phyloP scores from a whole-genome alignment of 35 echinoderm and acorn worm genomes.

The Patiria miniata region DNA sequence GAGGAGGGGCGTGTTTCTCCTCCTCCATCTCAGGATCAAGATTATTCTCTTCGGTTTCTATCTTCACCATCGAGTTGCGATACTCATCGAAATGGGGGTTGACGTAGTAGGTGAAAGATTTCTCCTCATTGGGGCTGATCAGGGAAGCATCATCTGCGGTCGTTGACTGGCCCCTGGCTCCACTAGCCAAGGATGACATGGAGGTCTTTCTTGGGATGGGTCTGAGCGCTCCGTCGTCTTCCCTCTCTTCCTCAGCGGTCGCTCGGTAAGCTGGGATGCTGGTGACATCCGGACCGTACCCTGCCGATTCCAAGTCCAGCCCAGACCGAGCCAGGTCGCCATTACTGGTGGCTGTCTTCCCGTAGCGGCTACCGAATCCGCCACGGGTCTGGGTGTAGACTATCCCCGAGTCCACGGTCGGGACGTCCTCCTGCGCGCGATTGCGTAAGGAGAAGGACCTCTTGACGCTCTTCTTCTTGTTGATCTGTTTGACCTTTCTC shows the following conservation, averaged over 20 bases:
- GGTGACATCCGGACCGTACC: conserved; percentile 33
- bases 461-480: conserved; percentile 16
- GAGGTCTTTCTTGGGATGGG: conserved; percentile 47
- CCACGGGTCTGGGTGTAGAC: conserved; percentile 7
- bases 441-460: background rate
- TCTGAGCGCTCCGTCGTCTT: conserved; percentile 43
- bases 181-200: background rate
- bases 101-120: conserved; percentile 35
- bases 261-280: background rate
- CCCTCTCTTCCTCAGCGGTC: conserved; percentile 27
- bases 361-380: background rate
- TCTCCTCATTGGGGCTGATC: background rate
- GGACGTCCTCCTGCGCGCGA: background rate
- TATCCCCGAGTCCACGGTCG: background rate
- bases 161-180: background rate
- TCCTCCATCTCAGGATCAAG: background rate
- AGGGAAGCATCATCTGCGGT: conserved; percentile 1
- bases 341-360: conserved; percentile 4
- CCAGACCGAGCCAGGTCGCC: conserved; percentile 10
- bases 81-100: conserved; percentile 16
- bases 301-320: conserved; percentile 27
- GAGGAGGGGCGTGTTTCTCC: background rate
- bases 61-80: background rate
- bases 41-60: background rate
- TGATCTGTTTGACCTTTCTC: conserved; percentile 39